Evolutionary conservation across 2,888 invertebrate genomes (phyloP).

Genomic region (Philhelius pedissequus): DNA sequence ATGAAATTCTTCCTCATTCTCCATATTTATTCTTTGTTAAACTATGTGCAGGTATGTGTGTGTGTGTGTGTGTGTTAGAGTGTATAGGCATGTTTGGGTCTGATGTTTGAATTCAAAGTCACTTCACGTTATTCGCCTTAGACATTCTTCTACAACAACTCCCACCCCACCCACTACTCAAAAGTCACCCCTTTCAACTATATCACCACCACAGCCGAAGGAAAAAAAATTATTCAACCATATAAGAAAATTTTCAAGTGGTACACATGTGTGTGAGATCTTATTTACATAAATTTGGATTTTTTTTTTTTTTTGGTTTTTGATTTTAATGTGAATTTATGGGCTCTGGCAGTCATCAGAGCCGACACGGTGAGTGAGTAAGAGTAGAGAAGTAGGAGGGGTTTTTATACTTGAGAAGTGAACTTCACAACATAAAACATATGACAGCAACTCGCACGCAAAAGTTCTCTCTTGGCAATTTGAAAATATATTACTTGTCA

Average conservation of each 20-base stretch:
- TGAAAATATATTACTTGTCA: conserved; percentile 33
- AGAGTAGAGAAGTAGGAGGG: neutral
- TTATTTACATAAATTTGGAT: conserved; percentile 56
- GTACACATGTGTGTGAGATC: conserved; percentile 41
- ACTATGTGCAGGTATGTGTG: neutral
- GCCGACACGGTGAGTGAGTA: too few species aligned
- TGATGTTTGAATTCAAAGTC: conserved; percentile 41
- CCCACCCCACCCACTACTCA: too few species aligned
- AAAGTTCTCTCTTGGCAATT: conserved; percentile 24
- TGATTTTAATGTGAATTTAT: conserved; percentile 44
- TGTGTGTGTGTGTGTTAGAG: neutral
- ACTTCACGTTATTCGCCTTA: conserved; percentile 19
- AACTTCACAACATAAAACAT: conserved; percentile 26
- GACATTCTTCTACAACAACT: neutral
- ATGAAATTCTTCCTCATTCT: neutral
- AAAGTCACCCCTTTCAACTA: neutral
- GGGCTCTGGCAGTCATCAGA: conserved; percentile 12
- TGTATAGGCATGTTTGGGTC: neutral
- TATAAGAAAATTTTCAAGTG: conserved; percentile 25
- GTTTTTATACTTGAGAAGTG: neutral
- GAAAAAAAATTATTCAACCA: conserved; percentile 19
- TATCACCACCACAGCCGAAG: neutral
- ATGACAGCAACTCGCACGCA: conserved; percentile 11
- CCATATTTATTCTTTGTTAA: neutral
- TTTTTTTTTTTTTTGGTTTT: conserved; percentile 1